phyloP scores from a whole-genome alignment of 2,797 vertebrate genomes.

The Trachurus trachurus region DNA sequence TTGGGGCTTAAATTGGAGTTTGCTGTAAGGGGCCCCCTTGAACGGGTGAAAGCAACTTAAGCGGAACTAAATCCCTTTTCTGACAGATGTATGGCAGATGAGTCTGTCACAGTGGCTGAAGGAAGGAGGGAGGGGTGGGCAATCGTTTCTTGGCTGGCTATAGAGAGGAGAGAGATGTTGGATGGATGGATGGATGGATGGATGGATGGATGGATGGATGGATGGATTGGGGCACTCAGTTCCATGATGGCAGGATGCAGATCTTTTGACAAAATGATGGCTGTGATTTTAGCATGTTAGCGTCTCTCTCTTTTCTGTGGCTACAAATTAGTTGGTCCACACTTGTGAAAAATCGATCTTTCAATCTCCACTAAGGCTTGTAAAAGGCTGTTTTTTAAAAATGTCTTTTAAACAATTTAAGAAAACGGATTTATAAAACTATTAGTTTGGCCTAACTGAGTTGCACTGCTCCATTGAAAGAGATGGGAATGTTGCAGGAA shows the following conservation, averaged over 20 bases:
- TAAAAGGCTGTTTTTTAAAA: not conserved
- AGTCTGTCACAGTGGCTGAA: slow-evolving; percentile 67
- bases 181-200: slow-evolving; percentile 36
- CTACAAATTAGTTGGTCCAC: not conserved
- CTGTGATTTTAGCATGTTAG: not conserved
- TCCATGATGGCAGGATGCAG: not conserved
- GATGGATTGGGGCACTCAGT: not conserved
- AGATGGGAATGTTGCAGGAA: slow-evolving; percentile 7
- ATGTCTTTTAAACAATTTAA: not conserved
- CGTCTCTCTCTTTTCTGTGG: not conserved
- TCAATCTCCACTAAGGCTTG: not conserved
- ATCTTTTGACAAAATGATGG: slow-evolving; percentile 3
- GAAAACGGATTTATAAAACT: not conserved
- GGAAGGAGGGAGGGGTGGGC: slow-evolving; percentile 33
- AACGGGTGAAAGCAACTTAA: slow-evolving; percentile 71
- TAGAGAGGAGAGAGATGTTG: slow-evolving; percentile 20
- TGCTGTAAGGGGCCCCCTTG: slow-evolving; percentile 50
- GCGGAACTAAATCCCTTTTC: slow-evolving; percentile 74
- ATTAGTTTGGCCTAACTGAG: not conserved
- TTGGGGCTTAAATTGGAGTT: slow-evolving; percentile 66
- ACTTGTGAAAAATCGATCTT: not conserved
- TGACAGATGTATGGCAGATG: slow-evolving; percentile 78
- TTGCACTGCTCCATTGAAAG: not conserved
- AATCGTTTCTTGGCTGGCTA: slow-evolving; percentile 40
- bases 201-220: slow-evolving; percentile 12